phyloP scores from a whole-genome alignment of 2,888 invertebrate genomes.

The Andrena praecox region DNA sequence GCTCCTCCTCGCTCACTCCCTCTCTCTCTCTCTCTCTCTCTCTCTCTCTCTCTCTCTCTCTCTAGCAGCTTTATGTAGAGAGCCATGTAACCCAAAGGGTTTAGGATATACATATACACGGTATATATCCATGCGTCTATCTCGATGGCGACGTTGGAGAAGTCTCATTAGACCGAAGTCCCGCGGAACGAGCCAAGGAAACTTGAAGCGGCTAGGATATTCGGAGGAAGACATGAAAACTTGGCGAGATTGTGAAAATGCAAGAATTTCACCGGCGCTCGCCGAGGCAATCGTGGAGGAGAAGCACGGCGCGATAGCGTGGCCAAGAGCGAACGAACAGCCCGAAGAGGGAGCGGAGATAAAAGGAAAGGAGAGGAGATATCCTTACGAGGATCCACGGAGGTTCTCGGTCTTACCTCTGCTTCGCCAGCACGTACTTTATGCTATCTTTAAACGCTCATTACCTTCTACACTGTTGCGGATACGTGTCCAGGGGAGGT shows the following conservation, averaged over 20 bases:
- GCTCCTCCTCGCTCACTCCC: conserved; percentile 4
- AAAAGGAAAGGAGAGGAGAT: conserved; percentile 18
- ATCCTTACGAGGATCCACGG: conserved; percentile 10
- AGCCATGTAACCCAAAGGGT: conserved; percentile 56
- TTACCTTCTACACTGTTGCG: conserved; percentile 45
- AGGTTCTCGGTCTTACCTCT: conserved; percentile 45
- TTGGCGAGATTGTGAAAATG: conserved; percentile 82
- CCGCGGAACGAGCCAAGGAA: conserved; percentile 69
- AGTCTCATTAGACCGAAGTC: conserved; percentile 80
- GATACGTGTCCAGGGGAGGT: conserved; percentile 15
- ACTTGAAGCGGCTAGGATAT: conserved; percentile 72
- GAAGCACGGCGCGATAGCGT: conserved; percentile 33
- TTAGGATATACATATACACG: conserved; percentile 56
- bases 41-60: neutral
- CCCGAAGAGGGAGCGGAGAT: neutral
- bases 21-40: neutral
- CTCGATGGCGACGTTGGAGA: conserved; percentile 73
- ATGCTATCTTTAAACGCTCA: conserved; percentile 47
- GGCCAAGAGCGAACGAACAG: neutral
- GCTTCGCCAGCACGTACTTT: conserved; percentile 42
- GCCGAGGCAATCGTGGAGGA: neutral
- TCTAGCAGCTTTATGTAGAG: conserved; percentile 39
- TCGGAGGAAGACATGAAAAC: conserved; percentile 82
- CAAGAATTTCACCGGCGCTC: conserved; percentile 72
- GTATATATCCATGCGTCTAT: conserved; percentile 66